These are phyloP conservation scores for Sterrhoptilus dennistouni DNA, from an alignment of 2,113 vertebrate genomes.

Conservation along the genomic window DNA sequence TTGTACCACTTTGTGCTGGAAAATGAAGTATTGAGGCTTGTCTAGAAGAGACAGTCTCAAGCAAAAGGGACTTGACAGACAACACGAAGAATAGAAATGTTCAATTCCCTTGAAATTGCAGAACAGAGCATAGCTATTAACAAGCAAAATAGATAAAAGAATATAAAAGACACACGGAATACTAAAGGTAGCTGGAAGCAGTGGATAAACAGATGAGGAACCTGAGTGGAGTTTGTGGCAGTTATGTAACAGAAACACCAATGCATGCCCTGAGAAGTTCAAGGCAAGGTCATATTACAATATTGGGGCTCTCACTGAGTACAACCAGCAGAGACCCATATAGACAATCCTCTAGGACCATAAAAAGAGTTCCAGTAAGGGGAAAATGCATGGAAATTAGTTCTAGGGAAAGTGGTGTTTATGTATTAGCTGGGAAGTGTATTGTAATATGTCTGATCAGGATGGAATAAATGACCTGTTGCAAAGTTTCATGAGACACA, in stretches of 20 bases:
- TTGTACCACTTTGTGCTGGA: background rate
- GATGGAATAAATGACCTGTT: background rate
- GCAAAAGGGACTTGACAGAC: background rate
- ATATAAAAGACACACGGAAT: background rate
- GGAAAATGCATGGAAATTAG: background rate
- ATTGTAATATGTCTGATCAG: background rate
- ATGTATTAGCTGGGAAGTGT: background rate
- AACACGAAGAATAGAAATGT: background rate
- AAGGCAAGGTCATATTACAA: background rate
- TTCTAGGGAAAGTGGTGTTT: background rate
- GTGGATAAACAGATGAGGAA: background rate
- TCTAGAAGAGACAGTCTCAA: background rate
- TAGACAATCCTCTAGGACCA: background rate
- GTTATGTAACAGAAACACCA: background rate
- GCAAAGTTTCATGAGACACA: fast-evolving
- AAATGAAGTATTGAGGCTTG: background rate
- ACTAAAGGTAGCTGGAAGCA: background rate
- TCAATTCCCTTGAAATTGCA: background rate
- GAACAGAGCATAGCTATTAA: background rate
- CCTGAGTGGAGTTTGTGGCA: background rate
- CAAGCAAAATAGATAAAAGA: background rate
- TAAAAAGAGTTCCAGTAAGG: background rate
- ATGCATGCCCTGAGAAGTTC: background rate
- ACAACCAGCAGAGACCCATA: background rate
- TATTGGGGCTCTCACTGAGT: background rate